A percentile compares a stretch with the other conserved stretches of the same genome.
These are phyloP conservation scores for Nyctereutes procyonoides DNA, from an alignment of 2,113 vertebrate species.

Conservation along the genomic window DNA sequence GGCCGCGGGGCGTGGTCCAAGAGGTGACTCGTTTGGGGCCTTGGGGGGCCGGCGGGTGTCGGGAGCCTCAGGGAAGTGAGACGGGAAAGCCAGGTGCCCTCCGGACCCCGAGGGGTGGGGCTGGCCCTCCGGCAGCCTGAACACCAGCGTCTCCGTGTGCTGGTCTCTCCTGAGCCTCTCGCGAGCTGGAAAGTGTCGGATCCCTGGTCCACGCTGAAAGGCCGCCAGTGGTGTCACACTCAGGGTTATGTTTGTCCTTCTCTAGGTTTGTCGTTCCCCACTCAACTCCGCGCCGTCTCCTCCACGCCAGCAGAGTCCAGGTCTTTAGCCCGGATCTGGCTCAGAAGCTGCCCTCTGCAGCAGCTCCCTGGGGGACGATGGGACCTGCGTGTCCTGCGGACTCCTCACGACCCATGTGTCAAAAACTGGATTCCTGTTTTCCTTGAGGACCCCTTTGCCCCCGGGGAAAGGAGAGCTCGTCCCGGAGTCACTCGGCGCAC, in stretches of 20 bases:
- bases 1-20: accelerated
- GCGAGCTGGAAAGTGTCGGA: neutral
- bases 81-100: neutral
- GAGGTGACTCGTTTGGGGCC: accelerated
- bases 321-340: neutral
- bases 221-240: neutral
- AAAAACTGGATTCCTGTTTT: neutral
- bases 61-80: neutral
- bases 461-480: neutral
- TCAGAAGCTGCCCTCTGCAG: neutral
- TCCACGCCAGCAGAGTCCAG: neutral
- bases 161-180: neutral
- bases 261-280: neutral
- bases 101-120: accelerated
- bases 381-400: neutral
- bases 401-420: neutral
- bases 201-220: neutral
- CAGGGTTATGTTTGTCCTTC: neutral
- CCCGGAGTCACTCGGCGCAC: neutral
- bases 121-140: no score
- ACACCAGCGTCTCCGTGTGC: neutral
- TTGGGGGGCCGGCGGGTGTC: accelerated
- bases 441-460: neutral
- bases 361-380: neutral
- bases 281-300: neutral